A percentile compares a stretch with the other conserved stretches of the same genome.
Conservation (phyloP, 2,797 vertebrate genomes). For the Hemibagrus guttatus region DNA sequence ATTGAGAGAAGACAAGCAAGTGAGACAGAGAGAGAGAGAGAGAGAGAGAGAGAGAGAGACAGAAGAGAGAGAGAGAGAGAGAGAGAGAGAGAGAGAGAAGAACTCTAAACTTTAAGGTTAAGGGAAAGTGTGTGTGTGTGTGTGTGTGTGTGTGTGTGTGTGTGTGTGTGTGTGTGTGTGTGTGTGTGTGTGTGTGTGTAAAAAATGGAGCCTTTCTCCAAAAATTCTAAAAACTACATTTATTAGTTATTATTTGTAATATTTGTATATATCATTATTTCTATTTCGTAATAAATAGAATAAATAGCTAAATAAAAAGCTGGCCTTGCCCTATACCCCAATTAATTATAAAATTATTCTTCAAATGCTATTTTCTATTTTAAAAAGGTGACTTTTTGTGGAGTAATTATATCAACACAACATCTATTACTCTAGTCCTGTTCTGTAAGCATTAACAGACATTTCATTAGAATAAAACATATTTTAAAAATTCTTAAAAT, state of each 20-base stretch:
- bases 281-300: no score
- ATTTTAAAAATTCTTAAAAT: background rate
- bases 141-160: conserved; percentile 29
- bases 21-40: conserved; percentile 36
- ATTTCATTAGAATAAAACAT: no score
- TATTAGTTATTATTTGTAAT: no score
- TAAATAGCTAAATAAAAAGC: no score
- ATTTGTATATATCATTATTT: no score
- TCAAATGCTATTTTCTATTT: no score
- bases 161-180: background rate
- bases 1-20: conserved; percentile 68
- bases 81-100: conserved; percentile 41
- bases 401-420: background rate
- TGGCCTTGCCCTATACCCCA: no score
- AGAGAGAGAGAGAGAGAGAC: background rate
- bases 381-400: background rate
- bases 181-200: background rate
- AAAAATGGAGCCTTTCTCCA: no score
- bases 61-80: conserved; percentile 39
- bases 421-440: background rate
- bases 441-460: no score
- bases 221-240: no score
- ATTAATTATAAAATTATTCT: no score
- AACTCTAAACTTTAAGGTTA: background rate
- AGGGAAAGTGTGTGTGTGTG: background rate